Conservation (phyloP, 2,797 vertebrate species). For the Pteronotus mesoamericanus region DNA sequence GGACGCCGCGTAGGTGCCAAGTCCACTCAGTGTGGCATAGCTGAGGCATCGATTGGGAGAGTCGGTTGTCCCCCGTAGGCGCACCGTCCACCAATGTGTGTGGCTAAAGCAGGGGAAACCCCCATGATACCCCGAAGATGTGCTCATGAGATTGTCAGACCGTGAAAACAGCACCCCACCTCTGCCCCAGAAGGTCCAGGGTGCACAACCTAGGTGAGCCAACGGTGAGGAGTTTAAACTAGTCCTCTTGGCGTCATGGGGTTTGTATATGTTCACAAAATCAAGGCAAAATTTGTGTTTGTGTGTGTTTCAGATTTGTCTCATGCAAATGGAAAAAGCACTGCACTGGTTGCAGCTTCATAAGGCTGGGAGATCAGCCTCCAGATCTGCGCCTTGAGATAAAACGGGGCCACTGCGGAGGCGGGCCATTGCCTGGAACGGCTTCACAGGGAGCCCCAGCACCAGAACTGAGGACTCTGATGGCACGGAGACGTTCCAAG, state of each 20-base stretch:
- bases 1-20: neutral
- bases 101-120: slow-evolving; percentile 16
- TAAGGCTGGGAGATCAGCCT: slow-evolving; percentile 75
- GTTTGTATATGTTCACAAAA: slow-evolving; percentile 52
- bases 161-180: slow-evolving; percentile 26
- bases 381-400: slow-evolving; percentile 77
- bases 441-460: slow-evolving; percentile 81
- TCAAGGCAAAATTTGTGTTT: slow-evolving; percentile 65
- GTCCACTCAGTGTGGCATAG: neutral
- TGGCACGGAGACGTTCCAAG: slow-evolving; percentile 77
- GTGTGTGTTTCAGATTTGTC: slow-evolving; percentile 71
- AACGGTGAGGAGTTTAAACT: slow-evolving; percentile 54
- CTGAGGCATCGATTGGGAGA: neutral
- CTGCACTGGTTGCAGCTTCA: slow-evolving; percentile 79
- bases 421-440: slow-evolving; percentile 80
- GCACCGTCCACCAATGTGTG: neutral
- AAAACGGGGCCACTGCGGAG: slow-evolving; percentile 72
- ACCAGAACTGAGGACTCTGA: slow-evolving; percentile 80
- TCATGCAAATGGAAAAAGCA: slow-evolving; percentile 78
- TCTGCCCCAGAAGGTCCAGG: neutral
- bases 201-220: slow-evolving; percentile 56
- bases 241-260: slow-evolving; percentile 25
- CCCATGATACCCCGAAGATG: neutral
- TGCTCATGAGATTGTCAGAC: slow-evolving; percentile 61
- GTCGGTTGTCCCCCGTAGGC: slow-evolving; percentile 11